Evolutionary conservation across 1,140 invertebrate genomes (phyloP).

Genomic region (Hylaeus volcanicus): DNA sequence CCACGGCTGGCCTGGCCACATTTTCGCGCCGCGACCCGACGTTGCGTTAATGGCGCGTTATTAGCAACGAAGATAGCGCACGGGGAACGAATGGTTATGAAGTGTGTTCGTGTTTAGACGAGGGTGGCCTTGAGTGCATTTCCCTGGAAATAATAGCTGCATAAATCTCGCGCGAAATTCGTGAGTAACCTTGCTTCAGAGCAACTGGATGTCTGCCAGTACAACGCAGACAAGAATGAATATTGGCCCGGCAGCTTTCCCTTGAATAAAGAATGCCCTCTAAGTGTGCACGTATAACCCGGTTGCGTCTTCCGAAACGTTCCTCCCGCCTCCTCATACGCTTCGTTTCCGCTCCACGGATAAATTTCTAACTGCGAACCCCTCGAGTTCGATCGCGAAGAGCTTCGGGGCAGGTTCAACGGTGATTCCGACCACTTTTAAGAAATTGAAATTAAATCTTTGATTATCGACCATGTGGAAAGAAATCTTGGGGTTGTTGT

Average conservation of each 20-base stretch:
- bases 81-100: slow-evolving; percentile 43
- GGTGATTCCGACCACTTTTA: too few species aligned
- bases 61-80: slow-evolving; percentile 37
- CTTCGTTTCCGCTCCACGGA: background rate
- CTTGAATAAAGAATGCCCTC: slow-evolving; percentile 41
- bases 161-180: slow-evolving; percentile 68
- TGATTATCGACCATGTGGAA: too few species aligned
- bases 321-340: background rate
- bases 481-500: too few species aligned
- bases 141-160: slow-evolving; percentile 67
- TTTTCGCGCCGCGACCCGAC: background rate
- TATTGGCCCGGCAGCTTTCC: slow-evolving; percentile 39
- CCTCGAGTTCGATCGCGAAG: background rate
- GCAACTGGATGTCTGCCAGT: slow-evolving; percentile 68
- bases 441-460: too few species aligned
- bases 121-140: slow-evolving; percentile 31
- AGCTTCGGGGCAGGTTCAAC: too few species aligned
- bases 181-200: slow-evolving; percentile 57
- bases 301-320: background rate
- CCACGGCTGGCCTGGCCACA: background rate
- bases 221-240: slow-evolving; percentile 47
- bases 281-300: slow-evolving; percentile 12
- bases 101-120: slow-evolving; percentile 55
- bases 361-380: background rate
- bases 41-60: slow-evolving; percentile 45